Percentiles rank a stretch among this genome's conserved stretches.
Evolutionary conservation across 1,140 invertebrate genomes (phyloP).

Genomic region (Ceratosolen fusciceps): DNA sequence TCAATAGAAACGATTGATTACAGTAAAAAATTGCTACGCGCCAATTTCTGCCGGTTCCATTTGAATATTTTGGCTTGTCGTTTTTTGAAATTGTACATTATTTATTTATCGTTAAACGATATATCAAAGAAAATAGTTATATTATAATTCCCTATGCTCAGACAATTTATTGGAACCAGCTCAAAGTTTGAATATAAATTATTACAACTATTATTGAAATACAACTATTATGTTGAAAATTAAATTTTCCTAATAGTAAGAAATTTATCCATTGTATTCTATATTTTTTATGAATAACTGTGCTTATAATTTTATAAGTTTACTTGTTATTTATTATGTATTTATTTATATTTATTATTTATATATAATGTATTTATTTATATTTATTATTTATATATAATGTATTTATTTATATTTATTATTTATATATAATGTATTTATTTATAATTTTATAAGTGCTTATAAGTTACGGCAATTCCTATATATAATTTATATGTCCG

Average conservation of each 20-base stretch:
- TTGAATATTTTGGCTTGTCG: neutral
- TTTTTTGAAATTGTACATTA: neutral
- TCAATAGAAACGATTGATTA: neutral
- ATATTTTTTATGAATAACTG: neutral
- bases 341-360: too few relatives aligned
- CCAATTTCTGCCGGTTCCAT: neutral
- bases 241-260: neutral
- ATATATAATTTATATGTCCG: too few relatives aligned
- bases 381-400: too few relatives aligned
- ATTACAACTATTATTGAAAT: constrained; percentile 2
- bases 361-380: too few relatives aligned
- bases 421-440: too few relatives aligned
- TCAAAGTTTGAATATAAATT: neutral
- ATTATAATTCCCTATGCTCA: neutral
- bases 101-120: constrained; percentile 11
- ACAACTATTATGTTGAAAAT: neutral
- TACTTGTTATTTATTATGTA: too few relatives aligned
- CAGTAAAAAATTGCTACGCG: too few relatives aligned
- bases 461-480: too few relatives aligned
- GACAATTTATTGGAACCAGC: neutral
- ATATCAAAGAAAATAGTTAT: neutral
- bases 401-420: too few relatives aligned
- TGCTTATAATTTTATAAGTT: neutral
- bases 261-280: neutral
- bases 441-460: too few relatives aligned